Percentiles rank a stretch among this genome's conserved stretches.
These are phyloP conservation scores for Pycnomerus fuliginosus DNA, from an alignment of 2,888 invertebrate species.

Conservation along the genomic window DNA sequence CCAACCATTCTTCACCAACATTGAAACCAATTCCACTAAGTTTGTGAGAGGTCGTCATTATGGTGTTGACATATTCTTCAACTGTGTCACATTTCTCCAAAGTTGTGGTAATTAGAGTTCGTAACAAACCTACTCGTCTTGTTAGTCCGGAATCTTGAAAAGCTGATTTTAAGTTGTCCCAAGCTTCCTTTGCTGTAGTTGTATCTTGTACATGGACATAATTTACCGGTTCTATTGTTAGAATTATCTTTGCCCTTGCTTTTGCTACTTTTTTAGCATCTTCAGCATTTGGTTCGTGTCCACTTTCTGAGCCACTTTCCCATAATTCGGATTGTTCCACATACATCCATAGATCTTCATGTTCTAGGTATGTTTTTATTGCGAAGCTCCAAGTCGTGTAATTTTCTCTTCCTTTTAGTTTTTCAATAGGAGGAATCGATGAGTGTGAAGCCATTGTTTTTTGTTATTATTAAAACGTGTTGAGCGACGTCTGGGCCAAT, in stretches of 20 bases:
- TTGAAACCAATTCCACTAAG: conserved; percentile 32
- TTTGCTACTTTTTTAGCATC: too few species aligned
- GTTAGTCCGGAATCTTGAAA: conserved; percentile 40
- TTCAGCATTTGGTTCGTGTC: conserved; percentile 26
- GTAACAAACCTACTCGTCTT: conserved; percentile 35
- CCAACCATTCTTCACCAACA: conserved; percentile 37
- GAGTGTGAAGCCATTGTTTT: too few species aligned
- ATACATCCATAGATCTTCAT: conserved; percentile 22
- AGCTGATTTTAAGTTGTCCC: conserved; percentile 30
- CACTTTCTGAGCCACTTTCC: conserved; percentile 16
- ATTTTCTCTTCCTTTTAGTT: background rate
- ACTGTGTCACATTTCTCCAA: background rate
- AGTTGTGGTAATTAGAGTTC: conserved; percentile 29
- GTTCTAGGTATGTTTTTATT: conserved; percentile 17
- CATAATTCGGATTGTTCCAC: conserved; percentile 3
- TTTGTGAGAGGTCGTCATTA: conserved; percentile 30
- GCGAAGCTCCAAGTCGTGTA: conserved; percentile 17
- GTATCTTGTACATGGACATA: conserved; percentile 36
- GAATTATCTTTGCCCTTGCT: too few species aligned
- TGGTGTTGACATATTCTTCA: background rate
- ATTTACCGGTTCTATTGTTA: conserved; percentile 31
- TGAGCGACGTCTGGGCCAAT: too few species aligned
- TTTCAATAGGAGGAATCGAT: background rate
- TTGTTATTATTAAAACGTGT: too few species aligned
- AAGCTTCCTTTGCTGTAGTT: conserved; percentile 32